Evolutionary conservation across 2,113 vertebrate species (phyloP), one percentile per base, ranked within the genome.

Genomic region (Murina feae): DNA sequence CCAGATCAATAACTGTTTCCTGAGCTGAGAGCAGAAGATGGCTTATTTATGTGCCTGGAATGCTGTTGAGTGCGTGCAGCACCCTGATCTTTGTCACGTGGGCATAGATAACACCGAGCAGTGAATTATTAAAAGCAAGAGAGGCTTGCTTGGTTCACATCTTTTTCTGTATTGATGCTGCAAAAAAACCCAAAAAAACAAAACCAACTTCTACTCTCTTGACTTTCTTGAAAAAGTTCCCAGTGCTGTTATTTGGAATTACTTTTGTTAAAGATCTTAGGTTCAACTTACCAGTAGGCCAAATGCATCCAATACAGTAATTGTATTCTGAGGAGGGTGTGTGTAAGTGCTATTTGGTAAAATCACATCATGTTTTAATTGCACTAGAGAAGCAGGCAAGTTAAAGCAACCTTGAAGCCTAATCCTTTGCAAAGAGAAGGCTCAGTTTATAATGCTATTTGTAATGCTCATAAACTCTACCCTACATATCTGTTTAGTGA

Each of bases 101-200:
- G 49, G 53, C 37, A 4, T 63, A 93, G 91, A 87, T 80, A 88
- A 92, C 72, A 69, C 60, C 58, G 79, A 66, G 17, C n/a, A 44
- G 72, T 96, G 76, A 95, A 97, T 97, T 97, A 97, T 95, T 94
- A 80, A 96, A 95, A 88, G 85, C 71, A 88, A 78, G 37, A 79
- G 88, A 71, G 89, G 75, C 35, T 89, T 84, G 37, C 13, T 91
- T 85, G 32, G 75, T 83, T 92, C 87, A 90, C 17, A 11, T 91
- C 30, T 91, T 53, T n/a, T 92, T 83, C 53, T 66, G n/a, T 87
- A 44, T 71, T 74, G 63, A 93, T 75, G 30, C n/a, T 86, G 72
- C 32, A 82, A 94, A 97, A 88, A 66, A 44, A 44, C 9, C 5
- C 42, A 42, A 42, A 42, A 42, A 42, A 42, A 42, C 42, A 94